A percentile compares a stretch with the other conserved stretches of the same genome.
phyloP scores from a whole-genome alignment of 2,888 invertebrate species.

The Tanaodytes sp. region DNA sequence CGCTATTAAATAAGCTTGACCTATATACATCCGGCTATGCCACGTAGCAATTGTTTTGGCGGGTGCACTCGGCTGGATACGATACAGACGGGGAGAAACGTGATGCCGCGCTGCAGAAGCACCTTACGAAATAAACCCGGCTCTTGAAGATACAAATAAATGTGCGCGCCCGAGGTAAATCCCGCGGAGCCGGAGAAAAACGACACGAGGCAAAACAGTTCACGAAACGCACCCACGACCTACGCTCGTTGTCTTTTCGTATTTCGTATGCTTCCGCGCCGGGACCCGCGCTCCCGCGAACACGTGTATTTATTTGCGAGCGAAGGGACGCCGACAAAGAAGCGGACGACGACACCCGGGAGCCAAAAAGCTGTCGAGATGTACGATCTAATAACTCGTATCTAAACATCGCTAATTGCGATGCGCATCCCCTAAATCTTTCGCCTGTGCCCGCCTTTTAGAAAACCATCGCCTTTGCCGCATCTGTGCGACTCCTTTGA shows the following conservation, averaged over 20 bases:
- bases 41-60: constrained; percentile 26
- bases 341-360: constrained; percentile 44
- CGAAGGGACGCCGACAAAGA: constrained; percentile 41
- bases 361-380: constrained; percentile 57
- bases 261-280: constrained; percentile 43
- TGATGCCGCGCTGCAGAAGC: constrained; percentile 47
- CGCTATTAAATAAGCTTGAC: constrained; percentile 37
- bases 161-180: constrained; percentile 43
- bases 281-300: constrained; percentile 35
- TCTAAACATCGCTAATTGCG: constrained; percentile 68
- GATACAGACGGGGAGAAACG: constrained; percentile 44
- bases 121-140: constrained; percentile 55
- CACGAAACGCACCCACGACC: constrained; percentile 48
- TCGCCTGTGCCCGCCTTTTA: constrained; percentile 43
- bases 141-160: constrained; percentile 58
- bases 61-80: constrained; percentile 32
- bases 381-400: constrained; percentile 67
- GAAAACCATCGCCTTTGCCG: no score
- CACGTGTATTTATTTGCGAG: constrained; percentile 37
- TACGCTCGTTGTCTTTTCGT: constrained; percentile 37
- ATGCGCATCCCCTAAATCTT: constrained; percentile 67
- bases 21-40: constrained; percentile 38
- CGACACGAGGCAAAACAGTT: constrained; percentile 45
- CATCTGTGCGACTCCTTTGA: no score
- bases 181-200: constrained; percentile 36